phyloP scores from a whole-genome alignment of 2,888 invertebrate species.

The Cryptophagus acutangulus region DNA sequence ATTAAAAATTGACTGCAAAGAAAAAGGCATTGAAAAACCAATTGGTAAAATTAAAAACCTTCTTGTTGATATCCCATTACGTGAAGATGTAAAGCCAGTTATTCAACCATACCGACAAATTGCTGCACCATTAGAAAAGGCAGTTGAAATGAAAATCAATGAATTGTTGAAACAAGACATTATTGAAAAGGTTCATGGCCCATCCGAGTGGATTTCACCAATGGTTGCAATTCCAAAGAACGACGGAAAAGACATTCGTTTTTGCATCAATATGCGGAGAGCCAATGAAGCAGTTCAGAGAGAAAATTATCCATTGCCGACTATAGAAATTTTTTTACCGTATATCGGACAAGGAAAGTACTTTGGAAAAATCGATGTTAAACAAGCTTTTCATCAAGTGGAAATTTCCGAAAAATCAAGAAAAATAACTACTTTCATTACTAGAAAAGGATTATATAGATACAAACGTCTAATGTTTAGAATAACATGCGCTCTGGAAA shows the following conservation, averaged over 20 bases:
- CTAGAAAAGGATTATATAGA: too few species aligned
- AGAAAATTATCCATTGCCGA: too few species aligned
- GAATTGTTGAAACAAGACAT: constrained; percentile 26
- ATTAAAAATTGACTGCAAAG: constrained; percentile 21
- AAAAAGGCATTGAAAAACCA: constrained; percentile 11
- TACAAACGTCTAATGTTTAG: too few species aligned
- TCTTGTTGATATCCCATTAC: constrained; percentile 28
- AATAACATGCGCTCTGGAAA: too few species aligned
- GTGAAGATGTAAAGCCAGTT: constrained; percentile 29
- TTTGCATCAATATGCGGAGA: too few species aligned
- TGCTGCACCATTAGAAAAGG: constrained; percentile 28
- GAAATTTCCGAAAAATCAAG: constrained; percentile 32
- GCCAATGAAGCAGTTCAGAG: too few species aligned
- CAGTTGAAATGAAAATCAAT: constrained; percentile 28
- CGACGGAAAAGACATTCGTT: too few species aligned
- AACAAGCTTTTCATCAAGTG: too few species aligned
- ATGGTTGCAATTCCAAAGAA: constrained; percentile 32
- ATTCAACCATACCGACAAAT: constrained; percentile 27
- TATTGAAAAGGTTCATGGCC: constrained; percentile 27
- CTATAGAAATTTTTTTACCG: too few species aligned
- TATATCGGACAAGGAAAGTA: too few species aligned
- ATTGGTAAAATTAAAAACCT: constrained; percentile 34
- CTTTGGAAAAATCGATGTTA: too few species aligned
- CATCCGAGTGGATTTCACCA: constrained; percentile 30
- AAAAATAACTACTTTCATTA: constrained; percentile 32